A percentile compares a stretch with the other conserved stretches of the same genome.
Evolutionary conservation across 2,113 vertebrate species (phyloP).

Genomic region (Eurystomus gularis): DNA sequence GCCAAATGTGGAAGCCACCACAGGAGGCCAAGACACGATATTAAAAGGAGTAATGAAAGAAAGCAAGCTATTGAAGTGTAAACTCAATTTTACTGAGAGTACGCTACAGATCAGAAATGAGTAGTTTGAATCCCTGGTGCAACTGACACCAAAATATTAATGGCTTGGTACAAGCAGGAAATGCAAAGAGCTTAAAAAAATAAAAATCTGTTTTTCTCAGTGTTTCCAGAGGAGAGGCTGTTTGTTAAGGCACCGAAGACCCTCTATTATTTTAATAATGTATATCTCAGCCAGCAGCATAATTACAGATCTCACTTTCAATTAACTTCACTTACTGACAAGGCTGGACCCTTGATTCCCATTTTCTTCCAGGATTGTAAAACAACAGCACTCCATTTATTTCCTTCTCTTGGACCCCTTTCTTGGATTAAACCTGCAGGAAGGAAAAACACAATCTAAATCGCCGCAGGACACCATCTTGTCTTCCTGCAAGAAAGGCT

Average conservation of each 20-base stretch:
- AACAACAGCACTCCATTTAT: background rate
- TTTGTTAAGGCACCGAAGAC: background rate
- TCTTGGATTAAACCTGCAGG: constrained; percentile 3
- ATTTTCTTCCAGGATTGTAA: background rate
- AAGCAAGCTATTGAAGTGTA: constrained; percentile 37
- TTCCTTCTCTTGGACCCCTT: background rate
- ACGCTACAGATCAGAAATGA: constrained; percentile 34
- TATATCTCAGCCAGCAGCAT: background rate
- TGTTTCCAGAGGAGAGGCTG: background rate
- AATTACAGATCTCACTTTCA: background rate
- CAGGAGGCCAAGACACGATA: constrained; percentile 34
- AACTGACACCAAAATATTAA: constrained; percentile 28
- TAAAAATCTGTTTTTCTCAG: background rate
- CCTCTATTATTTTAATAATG: background rate
- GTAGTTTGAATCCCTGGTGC: constrained; percentile 6
- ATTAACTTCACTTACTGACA: background rate
- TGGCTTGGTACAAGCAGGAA: background rate
- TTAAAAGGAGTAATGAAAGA: constrained; percentile 62
- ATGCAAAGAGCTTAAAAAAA: background rate
- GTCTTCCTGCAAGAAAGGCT: background rate
- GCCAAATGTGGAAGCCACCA: constrained; percentile 15
- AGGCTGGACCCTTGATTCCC: background rate
- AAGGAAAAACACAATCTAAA: constrained; percentile 1
- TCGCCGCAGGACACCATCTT: background rate
- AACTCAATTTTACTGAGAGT: constrained; percentile 42